Percentiles rank a stretch among this genome's conserved stretches.
Evolutionary conservation across 2,888 invertebrate genomes (phyloP).

Genomic region (Agrochola macilenta): DNA sequence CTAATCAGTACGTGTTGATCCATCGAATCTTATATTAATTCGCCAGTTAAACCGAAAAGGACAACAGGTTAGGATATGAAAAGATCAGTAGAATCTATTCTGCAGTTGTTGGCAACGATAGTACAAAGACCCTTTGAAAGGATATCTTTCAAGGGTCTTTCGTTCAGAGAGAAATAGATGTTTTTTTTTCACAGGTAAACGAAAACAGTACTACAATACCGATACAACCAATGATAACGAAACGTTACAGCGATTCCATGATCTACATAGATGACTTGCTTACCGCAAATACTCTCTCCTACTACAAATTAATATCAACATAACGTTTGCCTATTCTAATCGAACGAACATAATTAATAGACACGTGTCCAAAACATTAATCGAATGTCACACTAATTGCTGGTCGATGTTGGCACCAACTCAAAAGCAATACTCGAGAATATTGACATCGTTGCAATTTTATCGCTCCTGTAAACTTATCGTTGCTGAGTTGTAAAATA

Average conservation of each 20-base stretch:
- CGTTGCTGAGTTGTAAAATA: constrained; percentile 35
- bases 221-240: background rate
- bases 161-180: no score
- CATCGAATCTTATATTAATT: no score
- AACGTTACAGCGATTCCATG: background rate
- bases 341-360: constrained; percentile 53
- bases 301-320: constrained; percentile 32
- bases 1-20: no score
- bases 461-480: constrained; percentile 28
- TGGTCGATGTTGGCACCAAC: constrained; percentile 56
- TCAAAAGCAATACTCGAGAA: constrained; percentile 54
- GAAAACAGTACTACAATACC: background rate
- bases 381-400: constrained; percentile 68
- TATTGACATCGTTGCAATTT: constrained; percentile 63
- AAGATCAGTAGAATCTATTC: background rate
- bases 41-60: no score
- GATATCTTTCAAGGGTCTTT: no score
- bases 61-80: background rate
- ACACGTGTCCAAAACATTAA: constrained; percentile 54
- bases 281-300: background rate
- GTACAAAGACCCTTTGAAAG: background rate
- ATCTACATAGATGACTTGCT: background rate
- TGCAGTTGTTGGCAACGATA: background rate
- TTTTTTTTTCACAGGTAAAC: no score
- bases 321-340: constrained; percentile 33